Evolutionary conservation across 2,113 vertebrate genomes (phyloP).

Genomic region (Amblyopsis rosae): DNA sequence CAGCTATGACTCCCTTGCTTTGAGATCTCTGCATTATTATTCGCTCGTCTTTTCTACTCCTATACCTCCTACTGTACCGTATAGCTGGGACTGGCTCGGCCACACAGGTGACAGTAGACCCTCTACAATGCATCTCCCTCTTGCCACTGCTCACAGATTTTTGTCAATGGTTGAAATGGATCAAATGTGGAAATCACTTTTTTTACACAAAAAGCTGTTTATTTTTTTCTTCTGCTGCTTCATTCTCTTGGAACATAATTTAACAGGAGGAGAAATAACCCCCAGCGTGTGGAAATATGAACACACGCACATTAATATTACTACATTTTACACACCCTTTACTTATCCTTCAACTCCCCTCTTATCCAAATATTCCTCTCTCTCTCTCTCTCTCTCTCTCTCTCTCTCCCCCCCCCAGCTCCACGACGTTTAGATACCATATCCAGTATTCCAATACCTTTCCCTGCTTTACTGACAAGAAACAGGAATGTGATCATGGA

Average conservation of each 20-base stretch:
- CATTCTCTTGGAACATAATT: not conserved
- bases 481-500: not conserved
- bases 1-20: too few species aligned
- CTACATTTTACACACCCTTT: not conserved
- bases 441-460: not conserved
- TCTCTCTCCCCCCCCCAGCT: not conserved
- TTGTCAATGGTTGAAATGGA: too few species aligned
- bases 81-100: not conserved
- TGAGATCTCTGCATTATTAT: too few species aligned
- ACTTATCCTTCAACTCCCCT: not conserved
- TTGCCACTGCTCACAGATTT: not conserved
- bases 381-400: constrained; percentile 17
- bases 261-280: not conserved
- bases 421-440: too few species aligned
- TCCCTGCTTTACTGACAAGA: not conserved
- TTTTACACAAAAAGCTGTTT: not conserved
- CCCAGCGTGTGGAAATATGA: not conserved
- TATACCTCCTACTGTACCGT: not conserved
- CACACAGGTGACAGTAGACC: not conserved
- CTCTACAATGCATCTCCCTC: constrained; percentile 2
- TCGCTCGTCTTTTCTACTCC: not conserved
- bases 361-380: not conserved
- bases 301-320: not conserved
- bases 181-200: not conserved
- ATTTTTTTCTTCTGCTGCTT: not conserved